A percentile compares a stretch with the other conserved stretches of the same genome.
phyloP scores from a whole-genome alignment of 2,888 invertebrate species.

The Diaprepes abbreviatus region DNA sequence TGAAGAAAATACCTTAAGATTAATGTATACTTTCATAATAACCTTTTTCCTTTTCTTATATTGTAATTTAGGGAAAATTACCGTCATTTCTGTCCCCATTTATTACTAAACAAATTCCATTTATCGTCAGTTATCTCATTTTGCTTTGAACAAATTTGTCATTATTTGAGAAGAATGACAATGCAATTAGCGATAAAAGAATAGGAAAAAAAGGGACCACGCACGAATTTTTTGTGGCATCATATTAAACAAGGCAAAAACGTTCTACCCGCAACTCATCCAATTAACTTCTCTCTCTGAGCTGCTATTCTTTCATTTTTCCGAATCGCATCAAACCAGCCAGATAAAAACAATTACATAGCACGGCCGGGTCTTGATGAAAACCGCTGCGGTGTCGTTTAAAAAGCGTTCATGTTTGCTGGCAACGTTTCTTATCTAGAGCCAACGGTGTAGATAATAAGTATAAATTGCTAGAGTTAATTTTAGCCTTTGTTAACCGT shows the following conservation, averaged over 20 bases:
- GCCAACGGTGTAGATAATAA: conserved; percentile 42
- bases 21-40: neutral
- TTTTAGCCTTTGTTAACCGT: conserved; percentile 36
- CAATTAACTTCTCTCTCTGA: conserved; percentile 39
- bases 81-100: conserved; percentile 11
- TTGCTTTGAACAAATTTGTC: conserved; percentile 32
- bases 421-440: conserved; percentile 42
- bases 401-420: conserved; percentile 42
- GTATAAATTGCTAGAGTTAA: conserved; percentile 40
- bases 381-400: conserved; percentile 40
- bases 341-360: conserved; percentile 47
- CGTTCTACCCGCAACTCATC: conserved; percentile 27
- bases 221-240: conserved; percentile 36
- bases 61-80: conserved; percentile 8
- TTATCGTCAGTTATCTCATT: conserved; percentile 28
- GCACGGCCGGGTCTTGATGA: conserved; percentile 39
- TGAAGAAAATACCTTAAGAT: neutral
- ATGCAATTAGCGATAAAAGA: conserved; percentile 40
- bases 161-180: conserved; percentile 32
- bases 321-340: conserved; percentile 26
- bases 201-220: conserved; percentile 30
- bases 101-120: conserved; percentile 24
- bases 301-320: conserved; percentile 34
- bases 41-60: conserved; percentile 8
- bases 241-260: conserved; percentile 33